A percentile compares a stretch with the other conserved stretches of the same genome.
Evolutionary conservation across 2,888 invertebrate species (phyloP).

Genomic region (Epinotia ramella): DNA sequence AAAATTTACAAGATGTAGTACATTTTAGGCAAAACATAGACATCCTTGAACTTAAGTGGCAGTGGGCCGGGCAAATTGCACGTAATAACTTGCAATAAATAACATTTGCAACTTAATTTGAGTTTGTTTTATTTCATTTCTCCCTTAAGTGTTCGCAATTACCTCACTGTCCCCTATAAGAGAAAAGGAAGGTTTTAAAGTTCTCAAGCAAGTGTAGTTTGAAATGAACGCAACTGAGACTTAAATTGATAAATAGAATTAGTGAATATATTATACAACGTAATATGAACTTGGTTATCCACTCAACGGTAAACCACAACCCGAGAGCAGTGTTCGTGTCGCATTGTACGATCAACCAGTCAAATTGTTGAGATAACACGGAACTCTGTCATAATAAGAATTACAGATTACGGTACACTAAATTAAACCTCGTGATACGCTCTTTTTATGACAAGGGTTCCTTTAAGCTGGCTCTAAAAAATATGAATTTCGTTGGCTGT

Average conservation of each 20-base stretch:
- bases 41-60: too few relatives aligned
- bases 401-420: background rate
- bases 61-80: too few relatives aligned
- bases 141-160: too few relatives aligned
- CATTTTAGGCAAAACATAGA: too few relatives aligned
- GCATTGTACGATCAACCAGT: background rate
- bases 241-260: background rate
- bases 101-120: too few relatives aligned
- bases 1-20: too few relatives aligned
- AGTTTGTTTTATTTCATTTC: too few relatives aligned
- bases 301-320: slow-evolving; percentile 13
- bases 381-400: background rate
- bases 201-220: too few relatives aligned
- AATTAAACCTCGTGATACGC: background rate
- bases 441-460: background rate
- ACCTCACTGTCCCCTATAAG: too few relatives aligned
- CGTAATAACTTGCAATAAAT: too few relatives aligned
- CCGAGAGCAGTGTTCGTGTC: slow-evolving; percentile 4
- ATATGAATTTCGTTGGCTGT: too few relatives aligned
- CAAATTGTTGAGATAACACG: background rate
- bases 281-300: slow-evolving; percentile 5
- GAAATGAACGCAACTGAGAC: background rate
- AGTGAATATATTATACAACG: background rate
- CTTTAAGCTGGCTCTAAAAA: background rate
- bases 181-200: too few relatives aligned